Conservation (phyloP, 1,140 invertebrate species). For the Ips typographus region DNA sequence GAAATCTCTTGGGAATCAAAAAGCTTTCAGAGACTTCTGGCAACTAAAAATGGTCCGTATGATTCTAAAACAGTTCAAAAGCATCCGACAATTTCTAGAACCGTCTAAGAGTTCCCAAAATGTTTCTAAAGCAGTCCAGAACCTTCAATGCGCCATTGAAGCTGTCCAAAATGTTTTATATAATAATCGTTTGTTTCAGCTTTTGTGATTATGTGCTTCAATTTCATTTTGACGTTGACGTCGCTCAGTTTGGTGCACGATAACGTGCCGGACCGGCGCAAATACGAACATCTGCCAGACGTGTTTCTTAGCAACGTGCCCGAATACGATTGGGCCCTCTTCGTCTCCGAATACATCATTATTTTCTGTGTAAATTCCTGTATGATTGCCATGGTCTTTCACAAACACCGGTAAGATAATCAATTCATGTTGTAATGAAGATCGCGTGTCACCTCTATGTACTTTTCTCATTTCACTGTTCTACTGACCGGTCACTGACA, state of each 20-base stretch:
- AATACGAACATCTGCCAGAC: constrained; percentile 75
- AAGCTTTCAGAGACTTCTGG: too few relatives aligned
- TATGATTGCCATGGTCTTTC: constrained; percentile 75
- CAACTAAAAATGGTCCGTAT: too few relatives aligned
- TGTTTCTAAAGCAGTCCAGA: too few relatives aligned
- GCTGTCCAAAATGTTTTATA: too few relatives aligned
- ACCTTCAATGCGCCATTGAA: too few relatives aligned
- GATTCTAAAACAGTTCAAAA: too few relatives aligned
- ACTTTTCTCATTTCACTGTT: neutral
- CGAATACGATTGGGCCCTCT: constrained; percentile 74
- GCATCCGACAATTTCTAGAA: too few relatives aligned
- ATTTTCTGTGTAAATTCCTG: constrained; percentile 74
- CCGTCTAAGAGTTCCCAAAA: too few relatives aligned
- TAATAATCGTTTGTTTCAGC: constrained; percentile 53
- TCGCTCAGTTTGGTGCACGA: constrained; percentile 84
- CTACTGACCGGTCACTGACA: too few relatives aligned
- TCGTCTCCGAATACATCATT: constrained; percentile 83
- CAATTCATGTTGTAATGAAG: neutral
- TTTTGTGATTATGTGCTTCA: constrained; percentile 62
- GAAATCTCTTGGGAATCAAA: too few relatives aligned
- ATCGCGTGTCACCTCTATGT: neutral
- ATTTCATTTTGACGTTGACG: constrained; percentile 64
- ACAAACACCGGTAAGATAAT: constrained; percentile 73
- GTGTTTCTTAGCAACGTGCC: constrained; percentile 75
- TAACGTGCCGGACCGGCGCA: constrained; percentile 72